Percentiles rank a stretch among this genome's conserved stretches.
Evolutionary conservation across 2,888 invertebrate species (phyloP).

Genomic region (Aproaerema taeniolella): DNA sequence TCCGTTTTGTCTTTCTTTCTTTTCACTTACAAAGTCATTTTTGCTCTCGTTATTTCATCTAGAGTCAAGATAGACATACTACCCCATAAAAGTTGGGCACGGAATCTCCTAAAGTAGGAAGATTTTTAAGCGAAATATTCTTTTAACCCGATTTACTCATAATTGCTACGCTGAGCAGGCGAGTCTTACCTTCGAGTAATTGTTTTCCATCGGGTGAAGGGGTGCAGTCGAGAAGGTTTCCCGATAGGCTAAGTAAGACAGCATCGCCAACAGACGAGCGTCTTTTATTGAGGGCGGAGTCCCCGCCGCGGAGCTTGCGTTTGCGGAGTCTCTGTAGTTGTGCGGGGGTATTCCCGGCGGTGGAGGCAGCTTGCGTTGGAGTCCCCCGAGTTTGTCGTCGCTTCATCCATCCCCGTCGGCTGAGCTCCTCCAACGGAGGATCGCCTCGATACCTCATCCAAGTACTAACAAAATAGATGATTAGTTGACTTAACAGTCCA

Average conservation of each 20-base stretch:
- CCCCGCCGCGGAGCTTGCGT: slow-evolving; percentile 82
- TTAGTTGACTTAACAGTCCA: no score
- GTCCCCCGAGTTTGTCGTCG: no score
- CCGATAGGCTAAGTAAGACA: slow-evolving; percentile 89
- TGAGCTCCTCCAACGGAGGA: slow-evolving; percentile 67
- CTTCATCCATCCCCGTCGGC: slow-evolving; percentile 26
- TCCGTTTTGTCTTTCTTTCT: no score
- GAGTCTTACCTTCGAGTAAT: slow-evolving; percentile 67
- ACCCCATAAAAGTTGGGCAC: no score
- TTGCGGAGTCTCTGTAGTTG: slow-evolving; percentile 81
- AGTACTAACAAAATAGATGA: slow-evolving; percentile 49
- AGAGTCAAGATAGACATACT: no score
- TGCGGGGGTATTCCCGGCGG: slow-evolving; percentile 46
- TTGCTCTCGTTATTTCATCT: no score
- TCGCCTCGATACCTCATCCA: slow-evolving; percentile 68
- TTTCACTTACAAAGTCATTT: no score
- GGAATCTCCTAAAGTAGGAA: no score
- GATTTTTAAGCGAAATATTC: no score
- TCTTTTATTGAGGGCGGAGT: slow-evolving; percentile 83
- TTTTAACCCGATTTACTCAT: no score
- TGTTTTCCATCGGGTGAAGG: slow-evolving; percentile 86
- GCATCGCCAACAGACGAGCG: slow-evolving; percentile 92
- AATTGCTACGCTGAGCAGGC: no score
- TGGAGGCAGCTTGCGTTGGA: slow-evolving; percentile 24
- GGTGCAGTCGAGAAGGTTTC: slow-evolving; percentile 93